Conservation (phyloP, 1,140 invertebrate species). For the Reticulitermes speratus region DNA sequence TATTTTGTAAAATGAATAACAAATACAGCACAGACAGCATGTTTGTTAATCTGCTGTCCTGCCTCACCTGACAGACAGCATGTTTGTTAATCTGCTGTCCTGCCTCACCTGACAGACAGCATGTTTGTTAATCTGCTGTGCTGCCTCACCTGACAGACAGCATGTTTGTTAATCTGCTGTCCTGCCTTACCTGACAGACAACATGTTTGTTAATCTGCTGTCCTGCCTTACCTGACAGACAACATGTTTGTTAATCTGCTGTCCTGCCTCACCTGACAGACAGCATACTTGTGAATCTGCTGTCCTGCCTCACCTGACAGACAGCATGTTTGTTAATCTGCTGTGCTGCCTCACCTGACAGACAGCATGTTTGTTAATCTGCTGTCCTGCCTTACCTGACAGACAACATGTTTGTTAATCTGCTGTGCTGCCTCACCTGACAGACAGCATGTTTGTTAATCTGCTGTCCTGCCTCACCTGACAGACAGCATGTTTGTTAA, state of each 20-base stretch:
- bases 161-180: too few species aligned
- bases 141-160: conserved; percentile 35
- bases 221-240: conserved; percentile 34
- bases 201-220: too few species aligned
- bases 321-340: too few species aligned
- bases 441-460: conserved; percentile 22
- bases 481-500: too few species aligned
- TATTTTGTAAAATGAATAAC: too few species aligned
- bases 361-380: too few species aligned
- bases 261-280: conserved; percentile 35
- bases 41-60: not conserved
- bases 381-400: conserved; percentile 35
- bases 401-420: conserved; percentile 31
- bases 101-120: conserved; percentile 34
- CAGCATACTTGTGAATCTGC: too few species aligned
- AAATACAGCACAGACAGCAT: too few species aligned
- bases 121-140: too few species aligned
- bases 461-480: not conserved
- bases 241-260: too few species aligned
- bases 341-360: conserved; percentile 35
- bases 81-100: too few species aligned
- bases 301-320: conserved; percentile 35
- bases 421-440: conserved; percentile 35
- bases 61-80: conserved; percentile 34
- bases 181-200: conserved; percentile 35